Evolutionary conservation across 2,113 vertebrate species (phyloP).

Genomic region (Jaculus jaculus): DNA sequence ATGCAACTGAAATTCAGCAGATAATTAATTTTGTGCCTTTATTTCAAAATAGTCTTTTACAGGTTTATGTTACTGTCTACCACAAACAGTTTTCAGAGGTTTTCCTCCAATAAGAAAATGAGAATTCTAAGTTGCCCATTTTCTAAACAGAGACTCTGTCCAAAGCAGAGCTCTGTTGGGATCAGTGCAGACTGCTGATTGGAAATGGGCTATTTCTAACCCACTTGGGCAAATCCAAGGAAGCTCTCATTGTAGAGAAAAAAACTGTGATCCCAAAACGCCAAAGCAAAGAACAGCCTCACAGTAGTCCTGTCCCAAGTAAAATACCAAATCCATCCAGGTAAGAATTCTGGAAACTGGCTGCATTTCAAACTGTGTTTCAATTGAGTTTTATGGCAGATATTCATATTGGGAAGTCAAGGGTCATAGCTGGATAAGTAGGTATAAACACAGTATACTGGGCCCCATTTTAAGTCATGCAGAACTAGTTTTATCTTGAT

Average conservation of each 20-base stretch:
- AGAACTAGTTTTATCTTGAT: slow-evolving; percentile 82
- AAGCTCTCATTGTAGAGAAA: slow-evolving; percentile 30
- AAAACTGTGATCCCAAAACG: slow-evolving; percentile 24
- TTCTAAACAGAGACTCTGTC: neutral
- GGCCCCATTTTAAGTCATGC: slow-evolving; percentile 77
- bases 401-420: slow-evolving; percentile 75
- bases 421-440: slow-evolving; percentile 80
- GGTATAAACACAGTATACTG: slow-evolving; percentile 78
- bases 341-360: slow-evolving; percentile 78
- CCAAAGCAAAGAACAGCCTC: slow-evolving; percentile 64
- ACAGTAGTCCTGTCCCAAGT: slow-evolving; percentile 68
- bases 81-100: neutral
- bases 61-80: neutral
- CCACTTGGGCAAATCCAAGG: slow-evolving; percentile 18
- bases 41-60: slow-evolving; percentile 1
- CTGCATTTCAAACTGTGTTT: slow-evolving; percentile 81
- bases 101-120: neutral
- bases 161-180: neutral
- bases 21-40: neutral
- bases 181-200: neutral
- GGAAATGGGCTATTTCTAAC: neutral
- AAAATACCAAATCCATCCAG: slow-evolving; percentile 68
- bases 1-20: neutral
- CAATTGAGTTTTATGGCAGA: slow-evolving; percentile 84
- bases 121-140: neutral